A percentile compares a stretch with the other conserved stretches of the same genome.
phyloP scores from a whole-genome alignment of 2,888 invertebrate species.

The Heliconius hortense region DNA sequence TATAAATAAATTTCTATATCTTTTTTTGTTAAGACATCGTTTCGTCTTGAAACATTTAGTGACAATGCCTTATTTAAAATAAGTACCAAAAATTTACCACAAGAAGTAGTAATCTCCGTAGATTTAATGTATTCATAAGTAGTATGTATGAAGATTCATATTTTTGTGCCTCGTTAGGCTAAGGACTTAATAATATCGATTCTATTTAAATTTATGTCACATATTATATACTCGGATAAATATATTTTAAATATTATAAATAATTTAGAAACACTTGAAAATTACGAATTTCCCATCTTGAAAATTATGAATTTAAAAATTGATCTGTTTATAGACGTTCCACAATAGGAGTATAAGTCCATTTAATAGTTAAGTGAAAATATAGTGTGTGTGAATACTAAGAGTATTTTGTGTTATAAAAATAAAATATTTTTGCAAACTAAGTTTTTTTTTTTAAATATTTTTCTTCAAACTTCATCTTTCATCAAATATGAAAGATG shows the following conservation, averaged over 20 bases:
- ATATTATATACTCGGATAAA: constrained; percentile 1
- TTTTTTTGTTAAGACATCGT: neutral
- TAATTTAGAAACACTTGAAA: neutral
- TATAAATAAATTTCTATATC: neutral
- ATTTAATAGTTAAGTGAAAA: constrained; percentile 14
- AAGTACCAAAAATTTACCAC: constrained; percentile 21
- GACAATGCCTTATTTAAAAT: constrained; percentile 12
- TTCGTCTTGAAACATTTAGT: constrained; percentile 3
- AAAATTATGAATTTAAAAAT: constrained; percentile 4
- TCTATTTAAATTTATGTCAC: neutral
- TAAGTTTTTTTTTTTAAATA: constrained; percentile 17
- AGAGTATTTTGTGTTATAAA: constrained; percentile 36
- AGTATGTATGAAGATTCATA: neutral
- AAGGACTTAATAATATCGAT: neutral
- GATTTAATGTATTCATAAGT: constrained; percentile 1
- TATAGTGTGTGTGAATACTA: constrained; percentile 26
- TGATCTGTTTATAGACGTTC: constrained; percentile 5
- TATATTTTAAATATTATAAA: constrained; percentile 1
- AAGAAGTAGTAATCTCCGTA: constrained; percentile 7
- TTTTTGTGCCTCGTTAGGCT: constrained; percentile 17
- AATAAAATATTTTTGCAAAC: constrained; percentile 44
- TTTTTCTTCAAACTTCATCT: too few species aligned
- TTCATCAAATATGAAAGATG: neutral
- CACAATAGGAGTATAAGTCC: constrained; percentile 15
- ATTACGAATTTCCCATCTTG: neutral